Base-by-base conservation (phyloP, 2,113 vertebrate species). In the Thryonomys swinderianus region DNA sequence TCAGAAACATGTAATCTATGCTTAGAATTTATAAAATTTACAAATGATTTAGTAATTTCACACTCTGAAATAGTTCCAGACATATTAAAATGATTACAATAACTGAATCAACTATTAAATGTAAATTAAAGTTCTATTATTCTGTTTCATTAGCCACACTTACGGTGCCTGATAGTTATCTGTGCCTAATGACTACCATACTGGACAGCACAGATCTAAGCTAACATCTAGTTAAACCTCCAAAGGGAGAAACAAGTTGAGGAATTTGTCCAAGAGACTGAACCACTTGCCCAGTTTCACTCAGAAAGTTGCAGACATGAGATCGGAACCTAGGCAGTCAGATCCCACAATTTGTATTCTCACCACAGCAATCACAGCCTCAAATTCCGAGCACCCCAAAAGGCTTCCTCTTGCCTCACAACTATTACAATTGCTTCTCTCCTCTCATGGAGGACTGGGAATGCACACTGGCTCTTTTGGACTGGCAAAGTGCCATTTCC, bases 21-120 rank as follows among this genome's bases (percentile, higher is more conserved):
- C 64, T 82, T 89, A 91, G 21, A 74, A n/a, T 53, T 89, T 76
- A 64, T 86, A 90, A 95, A 85, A 91, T 62, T 71, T 78, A 90
- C 0, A 30, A 6, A 17, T 93, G 25, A 84, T 91, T 90, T 23
- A 86, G 37, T 69, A 42, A 84, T 59, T 61, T 73, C 16, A 83
- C 6, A 53, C 40, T 91, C 17, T 81, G 53, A 88, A 69, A 40
- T 71, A 66, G 17, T 95, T 93, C 27, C 25, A 93, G 45, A 87
- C 4, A 69, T 57, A 59, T 18, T 61, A 81, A 88, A 86, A 57
- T 67, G 81, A 89, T 88, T 85, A 14, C 2, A 21, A 67, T 88
- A 93, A 88, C 25, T 40, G 37, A 93, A 48, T 42, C 2, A 67
- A 55, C 20, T 86, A 85, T 66, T n/a, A 73, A 42, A 73, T 48